phyloP scores from a whole-genome alignment of 2,888 invertebrate species.

The Yponomeuta evonymella region DNA sequence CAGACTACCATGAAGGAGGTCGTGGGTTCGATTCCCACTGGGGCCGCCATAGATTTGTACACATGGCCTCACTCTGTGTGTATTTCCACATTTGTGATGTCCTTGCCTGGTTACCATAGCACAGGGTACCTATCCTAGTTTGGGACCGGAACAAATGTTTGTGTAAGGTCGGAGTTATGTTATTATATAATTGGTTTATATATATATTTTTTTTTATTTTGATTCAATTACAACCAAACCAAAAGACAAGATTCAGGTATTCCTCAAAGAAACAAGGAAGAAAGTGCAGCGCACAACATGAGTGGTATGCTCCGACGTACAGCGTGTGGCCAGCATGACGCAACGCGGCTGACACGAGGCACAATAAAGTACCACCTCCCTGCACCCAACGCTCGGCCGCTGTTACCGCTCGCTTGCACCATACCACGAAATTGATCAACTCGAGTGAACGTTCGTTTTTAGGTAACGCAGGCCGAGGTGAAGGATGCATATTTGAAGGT shows the following conservation, averaged over 20 bases:
- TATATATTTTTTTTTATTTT: too few species aligned
- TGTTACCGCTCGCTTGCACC: conserved; percentile 1
- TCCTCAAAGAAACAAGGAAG: not conserved
- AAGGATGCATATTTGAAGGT: conserved; percentile 1
- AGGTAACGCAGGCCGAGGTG: not conserved
- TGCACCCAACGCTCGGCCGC: not conserved
- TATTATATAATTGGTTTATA: too few species aligned
- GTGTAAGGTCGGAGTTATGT: too few species aligned
- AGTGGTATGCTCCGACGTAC: not conserved
- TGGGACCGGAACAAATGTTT: too few species aligned
- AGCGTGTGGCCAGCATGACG: not conserved
- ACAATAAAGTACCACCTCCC: not conserved
- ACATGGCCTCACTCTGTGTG: too few species aligned
- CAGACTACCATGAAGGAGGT: too few species aligned
- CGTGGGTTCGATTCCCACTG: too few species aligned
- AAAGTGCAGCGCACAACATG: not conserved
- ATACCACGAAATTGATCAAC: not conserved
- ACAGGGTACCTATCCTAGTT: too few species aligned
- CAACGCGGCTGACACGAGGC: not conserved
- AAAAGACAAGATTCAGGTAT: not conserved
- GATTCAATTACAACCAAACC: too few species aligned
- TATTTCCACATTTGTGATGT: too few species aligned
- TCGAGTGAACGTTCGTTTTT: not conserved
- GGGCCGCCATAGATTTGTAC: too few species aligned
- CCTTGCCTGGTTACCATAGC: too few species aligned